Conservation (phyloP, 2,113 vertebrate genomes). For the Hystrix brachyura region DNA sequence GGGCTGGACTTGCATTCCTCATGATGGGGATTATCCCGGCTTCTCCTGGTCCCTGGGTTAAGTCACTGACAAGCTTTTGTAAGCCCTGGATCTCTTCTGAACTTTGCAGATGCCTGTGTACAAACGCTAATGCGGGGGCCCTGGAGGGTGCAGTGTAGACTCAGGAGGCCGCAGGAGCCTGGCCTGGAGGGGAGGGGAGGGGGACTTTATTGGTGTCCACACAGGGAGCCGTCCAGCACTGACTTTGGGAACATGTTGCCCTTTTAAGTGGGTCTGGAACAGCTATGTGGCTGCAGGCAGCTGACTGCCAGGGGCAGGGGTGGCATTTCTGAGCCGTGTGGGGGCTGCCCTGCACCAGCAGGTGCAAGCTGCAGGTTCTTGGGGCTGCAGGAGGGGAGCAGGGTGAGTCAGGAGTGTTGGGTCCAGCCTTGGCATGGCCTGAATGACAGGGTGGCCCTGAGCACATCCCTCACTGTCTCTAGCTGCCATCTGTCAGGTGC, state of each 20-base stretch:
- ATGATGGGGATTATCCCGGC: neutral
- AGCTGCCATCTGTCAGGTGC: fast-evolving
- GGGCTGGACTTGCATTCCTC: neutral
- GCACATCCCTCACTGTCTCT: fast-evolving
- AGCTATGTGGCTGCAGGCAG: fast-evolving
- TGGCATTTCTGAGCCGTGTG: fast-evolving
- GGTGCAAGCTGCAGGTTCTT: fast-evolving
- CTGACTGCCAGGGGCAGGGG: fast-evolving
- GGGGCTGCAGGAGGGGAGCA: neutral
- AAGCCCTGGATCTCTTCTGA: neutral
- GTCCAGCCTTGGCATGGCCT: neutral
- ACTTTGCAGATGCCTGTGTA: neutral
- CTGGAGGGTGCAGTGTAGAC: neutral
- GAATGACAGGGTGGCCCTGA: fast-evolving
- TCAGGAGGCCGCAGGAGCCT: neutral
- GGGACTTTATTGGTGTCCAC: fast-evolving
- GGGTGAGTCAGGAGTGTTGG: neutral
- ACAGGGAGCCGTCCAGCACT: fast-evolving
- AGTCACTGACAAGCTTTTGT: neutral
- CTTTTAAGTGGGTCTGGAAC: fast-evolving
- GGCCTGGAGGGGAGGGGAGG: no score
- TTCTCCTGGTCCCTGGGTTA: neutral
- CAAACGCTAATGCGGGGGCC: neutral
- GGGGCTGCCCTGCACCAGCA: fast-evolving
- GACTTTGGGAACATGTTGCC: fast-evolving